Evolutionary conservation across 2,888 invertebrate genomes (phyloP).

Genomic region (Andrena dorsata): DNA sequence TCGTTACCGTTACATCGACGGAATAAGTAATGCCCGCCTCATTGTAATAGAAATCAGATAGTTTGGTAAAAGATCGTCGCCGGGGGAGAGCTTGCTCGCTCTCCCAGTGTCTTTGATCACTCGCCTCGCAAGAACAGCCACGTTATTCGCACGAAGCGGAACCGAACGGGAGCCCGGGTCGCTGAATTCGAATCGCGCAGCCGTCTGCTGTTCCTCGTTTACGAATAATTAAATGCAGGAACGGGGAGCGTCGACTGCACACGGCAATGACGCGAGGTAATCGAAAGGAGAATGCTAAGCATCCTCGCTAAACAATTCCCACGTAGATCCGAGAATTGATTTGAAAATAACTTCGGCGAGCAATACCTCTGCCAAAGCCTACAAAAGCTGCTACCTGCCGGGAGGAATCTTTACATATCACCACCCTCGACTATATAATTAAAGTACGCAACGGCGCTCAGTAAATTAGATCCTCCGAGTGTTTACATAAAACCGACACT

Average conservation of each 20-base stretch:
- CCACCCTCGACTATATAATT: background rate
- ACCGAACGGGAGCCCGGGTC: conserved; percentile 2
- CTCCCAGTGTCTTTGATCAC: conserved; percentile 32
- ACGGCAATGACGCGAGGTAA: background rate
- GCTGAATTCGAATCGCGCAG: conserved; percentile 6
- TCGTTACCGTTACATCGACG: conserved; percentile 72
- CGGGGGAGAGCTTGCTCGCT: conserved; percentile 41
- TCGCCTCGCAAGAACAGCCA: conserved; percentile 25
- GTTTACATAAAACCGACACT: conserved; percentile 40
- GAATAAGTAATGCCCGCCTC: conserved; percentile 67
- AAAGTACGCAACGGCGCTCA: background rate
- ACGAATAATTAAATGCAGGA: background rate
- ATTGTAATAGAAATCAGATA: conserved; percentile 71
- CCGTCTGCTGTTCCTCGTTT: background rate
- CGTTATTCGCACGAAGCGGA: conserved; percentile 6
- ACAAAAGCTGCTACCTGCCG: background rate
- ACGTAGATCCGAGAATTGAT: background rate
- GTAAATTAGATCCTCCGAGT: conserved; percentile 1
- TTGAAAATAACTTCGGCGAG: background rate
- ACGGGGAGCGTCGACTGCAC: background rate
- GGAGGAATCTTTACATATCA: background rate
- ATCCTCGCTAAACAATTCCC: background rate
- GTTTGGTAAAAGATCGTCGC: conserved; percentile 65
- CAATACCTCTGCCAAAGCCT: conserved; percentile 7
- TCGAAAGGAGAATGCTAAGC: background rate